phyloP scores from a whole-genome alignment of 1,140 invertebrate species.

The Pogonomyrmex californicus region DNA sequence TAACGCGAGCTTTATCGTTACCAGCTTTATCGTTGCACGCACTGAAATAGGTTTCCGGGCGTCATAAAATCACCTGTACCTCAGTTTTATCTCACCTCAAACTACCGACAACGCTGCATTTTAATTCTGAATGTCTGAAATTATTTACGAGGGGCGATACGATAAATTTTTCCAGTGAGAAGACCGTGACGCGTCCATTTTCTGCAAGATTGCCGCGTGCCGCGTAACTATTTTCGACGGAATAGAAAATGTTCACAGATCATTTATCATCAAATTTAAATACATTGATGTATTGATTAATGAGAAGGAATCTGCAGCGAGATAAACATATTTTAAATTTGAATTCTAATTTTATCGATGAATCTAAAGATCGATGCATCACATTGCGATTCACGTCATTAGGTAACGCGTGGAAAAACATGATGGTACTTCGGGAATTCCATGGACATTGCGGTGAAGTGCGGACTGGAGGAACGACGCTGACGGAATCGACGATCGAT shows the following conservation, averaged over 20 bases:
- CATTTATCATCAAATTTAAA: background rate
- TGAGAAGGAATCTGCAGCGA: background rate
- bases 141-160: slow-evolving; percentile 4
- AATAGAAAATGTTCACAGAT: background rate
- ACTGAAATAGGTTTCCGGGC: slow-evolving; percentile 20
- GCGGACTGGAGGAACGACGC: slow-evolving; percentile 13
- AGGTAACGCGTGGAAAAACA: slow-evolving; percentile 50
- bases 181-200: background rate
- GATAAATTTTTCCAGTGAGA: background rate
- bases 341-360: background rate
- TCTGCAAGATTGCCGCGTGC: no score
- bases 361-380: background rate
- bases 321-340: slow-evolving; percentile 48
- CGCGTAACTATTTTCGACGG: background rate
- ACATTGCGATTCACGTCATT: slow-evolving; percentile 20
- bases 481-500: slow-evolving; percentile 65
- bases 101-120: slow-evolving; percentile 37
- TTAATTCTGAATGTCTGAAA: slow-evolving; percentile 25
- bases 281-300: background rate
- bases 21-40: slow-evolving; percentile 44
- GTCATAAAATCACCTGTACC: slow-evolving; percentile 18
- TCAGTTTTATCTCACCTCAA: slow-evolving; percentile 47
- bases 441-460: background rate
- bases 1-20: slow-evolving; percentile 57
- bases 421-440: slow-evolving; percentile 39